Base-by-base conservation (phyloP, 2,888 invertebrate species). In the Eupithecia pulchellata region DNA sequence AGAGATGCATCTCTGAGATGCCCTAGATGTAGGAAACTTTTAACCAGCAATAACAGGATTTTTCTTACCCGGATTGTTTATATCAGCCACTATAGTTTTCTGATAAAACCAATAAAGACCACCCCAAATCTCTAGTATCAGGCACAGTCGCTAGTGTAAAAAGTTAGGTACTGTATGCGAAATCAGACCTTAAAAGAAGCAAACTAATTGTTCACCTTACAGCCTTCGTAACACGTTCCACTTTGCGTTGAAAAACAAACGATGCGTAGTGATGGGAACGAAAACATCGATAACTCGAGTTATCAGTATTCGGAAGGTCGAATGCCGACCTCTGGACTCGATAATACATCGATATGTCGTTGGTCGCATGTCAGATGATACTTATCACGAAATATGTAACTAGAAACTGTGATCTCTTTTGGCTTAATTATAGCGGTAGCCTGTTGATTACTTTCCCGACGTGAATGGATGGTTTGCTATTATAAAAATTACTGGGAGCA, bases 271-370 rank as follows among this genome's bases (percentile, higher is more conserved):
- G 71, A 60, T 65, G 65, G 66, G 58, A 72, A 79, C 78, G 70
- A 79, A 82, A 82, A 81, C 70, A 77, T 76, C 66, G 64, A 69
- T 75, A 77, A 75, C 71, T 64, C 6, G 20, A 32, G 72, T 74
- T 84, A 85, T 83, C 81, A 6, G 66, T 72, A 73, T 82, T 86
- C 72, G 84, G 86, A 84, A 84, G 87, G 85, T 86, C 83, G 80
- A 69, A 66, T 70, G 76, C 47, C 78, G 85, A 85, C 83, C 85
- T 75, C 58, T 66, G 79, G 76, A 80, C 80, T 78, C 58, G 30
- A 34, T 61, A 61, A 77, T 74, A 80, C 79, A 79, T 30, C 58
- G 29, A 27, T 29, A 29, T 17, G 57, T 57, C 29, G 14, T 57
- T 13, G 14, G 17, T 27, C 17, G 58, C 58, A n/a, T 58, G 58